Evolutionary conservation across 2,888 invertebrate genomes (phyloP), one percentile per base, ranked within the genome.

Genomic region (Cheilosia vernalis): DNA sequence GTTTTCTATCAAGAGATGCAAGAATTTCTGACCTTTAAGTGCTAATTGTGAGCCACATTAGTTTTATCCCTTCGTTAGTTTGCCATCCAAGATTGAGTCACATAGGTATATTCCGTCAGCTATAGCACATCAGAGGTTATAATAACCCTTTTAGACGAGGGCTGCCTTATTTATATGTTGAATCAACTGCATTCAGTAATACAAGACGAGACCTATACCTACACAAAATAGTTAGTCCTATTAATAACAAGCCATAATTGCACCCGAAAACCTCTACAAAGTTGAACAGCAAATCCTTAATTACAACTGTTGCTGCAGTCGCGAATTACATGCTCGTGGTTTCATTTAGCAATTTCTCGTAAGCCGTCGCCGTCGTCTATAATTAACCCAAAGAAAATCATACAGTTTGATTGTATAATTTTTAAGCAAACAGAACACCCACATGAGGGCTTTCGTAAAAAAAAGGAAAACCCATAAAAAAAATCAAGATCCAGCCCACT

Each of bases 401-500:
- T 42, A 60, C 30, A 24, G 17, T 37, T 47, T 44, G n/a, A 44
- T 49, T 58, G 69, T 47, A 21, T 44, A 58, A 30, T 55, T 58
- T 33, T 40, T 40, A 49, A 21, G 33, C 53, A 60, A 60, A 60
- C 60, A 60, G 27, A 67, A 56, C 55, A 30, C 58, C 42, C 67
- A 66, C 55, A 40, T 19, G 30, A 73, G 53, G 21, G 2, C 37
- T 7, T 40, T 49, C 2, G 17, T 53, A 37, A 40, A 66, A 55
- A 49, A 37, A 55, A 7, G 44, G 21, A 55, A 56, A 44, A 10
- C 27, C n/a, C 5, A 10, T 17, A 33, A 15, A 56, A 19, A 40
- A 67, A 51, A 76, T 63, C 40, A 69, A 76, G 81, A 81, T 81
- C 40, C 58, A 70, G 44, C 76, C 63, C 69, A 72, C 77, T 77